Evolutionary conservation across 1,140 invertebrate species (phyloP).

Genomic region (Sesamia nonagrioides): DNA sequence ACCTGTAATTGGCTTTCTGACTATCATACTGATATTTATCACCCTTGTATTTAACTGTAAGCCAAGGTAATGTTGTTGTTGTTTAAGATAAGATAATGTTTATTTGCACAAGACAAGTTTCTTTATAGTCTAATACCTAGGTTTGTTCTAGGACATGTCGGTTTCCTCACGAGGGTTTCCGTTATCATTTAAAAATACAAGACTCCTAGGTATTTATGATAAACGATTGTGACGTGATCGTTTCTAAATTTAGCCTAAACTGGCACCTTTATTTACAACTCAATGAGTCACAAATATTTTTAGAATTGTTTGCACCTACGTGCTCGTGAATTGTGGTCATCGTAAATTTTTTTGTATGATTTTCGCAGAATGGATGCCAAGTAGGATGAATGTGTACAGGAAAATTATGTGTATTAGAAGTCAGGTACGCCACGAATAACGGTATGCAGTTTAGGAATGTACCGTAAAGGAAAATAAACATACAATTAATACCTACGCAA

Average conservation of each 20-base stretch:
- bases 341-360: background rate
- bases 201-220: background rate
- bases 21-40: too few species aligned
- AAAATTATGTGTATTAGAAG: background rate
- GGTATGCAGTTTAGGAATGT: background rate
- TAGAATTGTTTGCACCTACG: constrained; percentile 8
- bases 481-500: background rate
- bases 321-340: background rate
- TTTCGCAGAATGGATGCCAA: background rate
- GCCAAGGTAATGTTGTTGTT: too few species aligned
- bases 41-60: too few species aligned
- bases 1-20: too few species aligned
- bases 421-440: background rate
- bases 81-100: too few species aligned
- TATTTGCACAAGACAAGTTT: too few species aligned
- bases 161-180: too few species aligned
- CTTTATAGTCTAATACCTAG: too few species aligned
- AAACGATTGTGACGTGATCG: background rate
- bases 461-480: background rate
- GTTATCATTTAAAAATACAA: background rate
- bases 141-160: too few species aligned
- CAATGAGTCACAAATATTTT: constrained; percentile 10
- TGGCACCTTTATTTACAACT: background rate
- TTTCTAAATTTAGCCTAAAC: background rate
- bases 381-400: background rate